Base-by-base conservation (phyloP, 1,140 invertebrate species). In the Achatina immaculata region DNA sequence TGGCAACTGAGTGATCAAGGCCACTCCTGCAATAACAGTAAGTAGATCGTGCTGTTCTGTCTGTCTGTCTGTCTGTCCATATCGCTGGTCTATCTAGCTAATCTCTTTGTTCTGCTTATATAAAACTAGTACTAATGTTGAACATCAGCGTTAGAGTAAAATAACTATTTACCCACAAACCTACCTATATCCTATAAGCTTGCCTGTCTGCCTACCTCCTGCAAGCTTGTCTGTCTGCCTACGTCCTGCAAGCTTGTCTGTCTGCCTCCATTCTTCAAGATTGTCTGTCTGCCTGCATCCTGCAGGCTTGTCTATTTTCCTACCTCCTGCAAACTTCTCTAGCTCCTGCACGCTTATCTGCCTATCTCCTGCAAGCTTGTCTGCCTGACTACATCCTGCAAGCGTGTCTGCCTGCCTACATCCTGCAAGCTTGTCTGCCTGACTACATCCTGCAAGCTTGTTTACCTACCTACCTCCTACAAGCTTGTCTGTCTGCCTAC, bases 1-100 rank as follows among this genome's bases (percentile, higher is more conserved):
- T 92, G 92, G 92, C 83, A 86, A 66, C 78, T 88, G 9, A 84
- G 85, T 66, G 88, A 89, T n/a, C 85, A 91, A 72, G 82, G 81
- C 28, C 48, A 31, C 7, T 82, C 84, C 45, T 87, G 86, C 58
- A 82, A 83, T 77, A 85, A 83, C 73, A 77, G 86, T 87, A 83
- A 87, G 86, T 87, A 75, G n/a, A 55, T 14, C 16, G 2, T 19
- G 19, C 21, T 19, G 48, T 55, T 21, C 66, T 80, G 24, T 48
- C 68, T 48, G 62, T 78, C 38, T 68, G 14, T 78, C 38, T 68
- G 16, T 71, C 66, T 71, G 43, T 79, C 78, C 72, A 1, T 79
- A 55, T 66, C 19, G 31, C 76, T 62, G n/a, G n/a, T n/a, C n/a
- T n/a, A n/a, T n/a, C n/a, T n/a, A n/a, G n/a, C 74, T 48, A 2